Conservation (phyloP, 2,797 vertebrate species). For the Pteropus rufus region DNA sequence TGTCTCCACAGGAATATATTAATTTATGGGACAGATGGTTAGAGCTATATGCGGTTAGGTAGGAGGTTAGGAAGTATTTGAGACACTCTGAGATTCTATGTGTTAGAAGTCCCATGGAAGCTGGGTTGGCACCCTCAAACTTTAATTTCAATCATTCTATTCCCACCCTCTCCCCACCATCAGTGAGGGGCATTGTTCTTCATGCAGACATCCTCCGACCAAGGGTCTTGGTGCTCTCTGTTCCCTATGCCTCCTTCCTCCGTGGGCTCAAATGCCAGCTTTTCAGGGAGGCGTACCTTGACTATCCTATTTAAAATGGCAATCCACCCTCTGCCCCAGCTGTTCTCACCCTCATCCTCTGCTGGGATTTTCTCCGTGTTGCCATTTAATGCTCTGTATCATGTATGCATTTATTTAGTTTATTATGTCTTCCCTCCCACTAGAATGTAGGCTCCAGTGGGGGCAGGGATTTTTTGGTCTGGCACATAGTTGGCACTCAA, state of each 20-base stretch:
- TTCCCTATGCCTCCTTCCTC: background rate
- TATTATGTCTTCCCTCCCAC: background rate
- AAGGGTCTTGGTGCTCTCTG: background rate
- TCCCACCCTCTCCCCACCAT: too few relatives aligned
- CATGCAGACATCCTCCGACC: background rate
- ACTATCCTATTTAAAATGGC: background rate
- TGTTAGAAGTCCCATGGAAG: background rate
- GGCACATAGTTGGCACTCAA: background rate
- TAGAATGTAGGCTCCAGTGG: background rate
- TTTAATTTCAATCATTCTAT: background rate
- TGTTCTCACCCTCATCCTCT: background rate
- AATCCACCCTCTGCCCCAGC: background rate
- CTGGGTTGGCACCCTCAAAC: background rate
- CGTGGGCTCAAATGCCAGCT: too few relatives aligned
- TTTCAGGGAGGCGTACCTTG: background rate
- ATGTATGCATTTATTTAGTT: background rate
- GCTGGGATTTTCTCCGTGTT: too few relatives aligned
- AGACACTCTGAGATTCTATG: background rate
- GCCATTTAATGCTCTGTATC: background rate
- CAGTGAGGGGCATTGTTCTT: too few relatives aligned
- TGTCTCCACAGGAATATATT: background rate
- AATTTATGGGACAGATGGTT: background rate
- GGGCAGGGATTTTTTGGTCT: background rate
- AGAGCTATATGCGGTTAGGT: background rate
- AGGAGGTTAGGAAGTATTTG: background rate